phyloP scores from a whole-genome alignment of 2,113 vertebrate species.

The Litocranius walleri region DNA sequence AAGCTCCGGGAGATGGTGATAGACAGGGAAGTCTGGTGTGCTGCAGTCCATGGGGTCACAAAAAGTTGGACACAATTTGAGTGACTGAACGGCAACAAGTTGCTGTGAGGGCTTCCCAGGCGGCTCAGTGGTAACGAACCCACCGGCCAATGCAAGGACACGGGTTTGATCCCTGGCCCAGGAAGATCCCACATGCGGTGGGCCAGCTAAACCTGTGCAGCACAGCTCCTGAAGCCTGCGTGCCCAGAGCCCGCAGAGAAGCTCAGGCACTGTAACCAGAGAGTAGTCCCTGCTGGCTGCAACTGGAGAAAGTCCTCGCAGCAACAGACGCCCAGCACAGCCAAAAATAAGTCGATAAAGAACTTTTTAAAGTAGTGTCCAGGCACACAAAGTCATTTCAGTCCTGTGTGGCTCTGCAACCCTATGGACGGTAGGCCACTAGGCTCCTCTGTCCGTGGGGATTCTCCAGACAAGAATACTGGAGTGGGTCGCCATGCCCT shows the following conservation, averaged over 20 bases:
- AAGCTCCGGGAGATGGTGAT: background rate
- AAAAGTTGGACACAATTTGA: rapidly evolving
- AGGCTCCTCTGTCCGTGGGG: background rate
- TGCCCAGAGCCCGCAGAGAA: background rate
- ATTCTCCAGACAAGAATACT: background rate
- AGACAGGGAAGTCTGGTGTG: background rate
- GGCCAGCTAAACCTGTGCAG: background rate
- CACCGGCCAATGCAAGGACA: background rate
- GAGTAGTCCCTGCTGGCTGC: background rate
- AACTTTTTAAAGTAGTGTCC: background rate
- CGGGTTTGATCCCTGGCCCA: background rate
- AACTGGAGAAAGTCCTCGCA: background rate
- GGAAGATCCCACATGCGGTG: background rate
- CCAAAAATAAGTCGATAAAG: background rate
- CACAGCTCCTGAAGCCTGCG: rapidly evolving
- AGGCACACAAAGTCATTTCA: background rate
- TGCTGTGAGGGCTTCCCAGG: background rate
- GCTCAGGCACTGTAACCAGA: rapidly evolving
- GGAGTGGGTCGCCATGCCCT: background rate
- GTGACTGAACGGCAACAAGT: background rate
- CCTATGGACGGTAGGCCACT: background rate
- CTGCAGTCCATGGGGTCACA: rapidly evolving
- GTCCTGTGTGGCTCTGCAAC: background rate
- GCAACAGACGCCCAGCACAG: background rate
- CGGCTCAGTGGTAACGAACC: background rate